Evolutionary conservation across 2,797 vertebrate species (phyloP).

Genomic region (Orestias chungarensis): DNA sequence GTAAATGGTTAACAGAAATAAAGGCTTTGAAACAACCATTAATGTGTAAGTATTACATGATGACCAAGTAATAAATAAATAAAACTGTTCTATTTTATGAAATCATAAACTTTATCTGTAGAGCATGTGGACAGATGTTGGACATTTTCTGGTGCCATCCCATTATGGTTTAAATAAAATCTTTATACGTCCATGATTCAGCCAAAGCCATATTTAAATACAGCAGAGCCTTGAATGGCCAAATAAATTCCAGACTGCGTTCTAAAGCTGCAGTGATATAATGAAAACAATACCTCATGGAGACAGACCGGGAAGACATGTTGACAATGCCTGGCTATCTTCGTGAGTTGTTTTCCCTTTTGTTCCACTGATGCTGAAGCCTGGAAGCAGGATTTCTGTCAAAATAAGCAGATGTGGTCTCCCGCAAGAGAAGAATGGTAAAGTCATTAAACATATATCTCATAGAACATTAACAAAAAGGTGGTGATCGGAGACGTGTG

Average conservation of each 20-base stretch:
- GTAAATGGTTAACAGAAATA: no score
- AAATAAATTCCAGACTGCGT: constrained; percentile 49
- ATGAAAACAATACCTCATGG: constrained; percentile 56
- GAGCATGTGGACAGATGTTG: neutral
- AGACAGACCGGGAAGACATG: constrained; percentile 36
- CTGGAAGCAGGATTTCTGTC: constrained; percentile 42
- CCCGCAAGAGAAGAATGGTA: constrained; percentile 23
- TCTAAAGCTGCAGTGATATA: constrained; percentile 36
- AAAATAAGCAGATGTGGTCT: constrained; percentile 37
- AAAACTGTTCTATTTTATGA: no score
- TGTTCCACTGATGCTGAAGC: constrained; percentile 27
- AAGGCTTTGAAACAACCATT: no score
- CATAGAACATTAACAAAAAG: constrained; percentile 36
- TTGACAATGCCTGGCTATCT: constrained; percentile 42
- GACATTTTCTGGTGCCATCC: constrained; percentile 26
- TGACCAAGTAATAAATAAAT: no score
- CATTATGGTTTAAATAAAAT: constrained; percentile 42
- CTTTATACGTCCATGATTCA: constrained; percentile 33
- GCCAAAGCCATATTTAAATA: constrained; percentile 45
- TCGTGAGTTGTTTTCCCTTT: constrained; percentile 28
- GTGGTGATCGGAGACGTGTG: constrained; percentile 16
- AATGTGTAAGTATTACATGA: no score
- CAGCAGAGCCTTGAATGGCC: constrained; percentile 30
- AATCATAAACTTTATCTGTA: neutral
- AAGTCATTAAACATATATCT: constrained; percentile 50